These are phyloP conservation scores for Protosalanx chinensis DNA, from an alignment of 2,797 vertebrate genomes.

Conservation along the genomic window DNA sequence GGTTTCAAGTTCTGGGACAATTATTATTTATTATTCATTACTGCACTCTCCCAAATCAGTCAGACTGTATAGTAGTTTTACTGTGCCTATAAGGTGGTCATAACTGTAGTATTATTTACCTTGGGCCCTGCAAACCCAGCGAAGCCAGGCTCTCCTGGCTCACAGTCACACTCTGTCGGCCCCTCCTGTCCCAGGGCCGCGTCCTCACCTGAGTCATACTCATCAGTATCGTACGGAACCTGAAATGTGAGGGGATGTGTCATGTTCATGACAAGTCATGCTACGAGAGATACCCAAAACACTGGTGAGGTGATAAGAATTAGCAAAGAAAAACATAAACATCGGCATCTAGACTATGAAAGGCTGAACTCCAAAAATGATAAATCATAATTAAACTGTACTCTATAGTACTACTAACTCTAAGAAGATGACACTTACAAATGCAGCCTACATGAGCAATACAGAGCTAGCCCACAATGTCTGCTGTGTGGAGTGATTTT, in stretches of 20 bases:
- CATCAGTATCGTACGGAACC: constrained; percentile 48
- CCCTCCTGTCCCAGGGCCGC: constrained; percentile 48
- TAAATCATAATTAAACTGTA: no score
- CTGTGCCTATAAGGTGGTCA: neutral
- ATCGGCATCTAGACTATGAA: no score
- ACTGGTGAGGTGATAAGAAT: no score
- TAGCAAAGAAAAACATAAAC: no score
- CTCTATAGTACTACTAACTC: no score
- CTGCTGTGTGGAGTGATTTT: no score
- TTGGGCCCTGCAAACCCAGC: constrained; percentile 72
- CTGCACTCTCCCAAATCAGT: neutral
- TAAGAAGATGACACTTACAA: no score
- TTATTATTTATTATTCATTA: neutral
- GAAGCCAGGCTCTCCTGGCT: constrained; percentile 70
- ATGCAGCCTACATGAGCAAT: no score
- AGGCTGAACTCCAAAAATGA: no score
- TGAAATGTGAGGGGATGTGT: constrained; percentile 19
- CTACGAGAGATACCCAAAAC: neutral
- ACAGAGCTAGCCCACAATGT: no score
- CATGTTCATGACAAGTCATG: neutral
- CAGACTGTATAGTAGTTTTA: neutral
- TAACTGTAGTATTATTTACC: constrained; percentile 48
- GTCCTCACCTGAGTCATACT: constrained; percentile 47
- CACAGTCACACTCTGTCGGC: constrained; percentile 68
- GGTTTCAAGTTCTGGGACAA: neutral